These are phyloP conservation scores for Hippoglossus stenolepis DNA, from an alignment of 2,113 vertebrate genomes.

Conservation along the genomic window DNA sequence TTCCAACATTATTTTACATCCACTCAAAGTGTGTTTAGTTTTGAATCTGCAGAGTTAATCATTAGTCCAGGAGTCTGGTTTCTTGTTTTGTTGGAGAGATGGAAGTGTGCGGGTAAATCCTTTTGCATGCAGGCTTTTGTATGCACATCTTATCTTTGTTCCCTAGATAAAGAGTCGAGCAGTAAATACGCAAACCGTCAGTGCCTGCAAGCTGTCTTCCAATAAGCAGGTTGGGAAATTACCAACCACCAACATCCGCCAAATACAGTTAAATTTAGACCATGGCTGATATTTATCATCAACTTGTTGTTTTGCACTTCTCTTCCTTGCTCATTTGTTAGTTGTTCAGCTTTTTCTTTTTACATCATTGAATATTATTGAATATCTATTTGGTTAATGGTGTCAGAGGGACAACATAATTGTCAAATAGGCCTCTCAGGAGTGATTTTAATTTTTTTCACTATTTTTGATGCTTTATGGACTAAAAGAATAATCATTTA, in stretches of 20 bases:
- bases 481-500: too few species aligned
- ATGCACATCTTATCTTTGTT: slow-evolving; percentile 68
- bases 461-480: too few species aligned
- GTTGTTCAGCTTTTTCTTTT: neutral
- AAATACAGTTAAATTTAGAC: slow-evolving; percentile 19
- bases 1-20: slow-evolving; percentile 56
- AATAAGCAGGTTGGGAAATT: slow-evolving; percentile 46
- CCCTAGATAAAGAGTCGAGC: slow-evolving; percentile 60
- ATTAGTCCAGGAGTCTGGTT: slow-evolving; percentile 46
- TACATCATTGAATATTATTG: too few species aligned
- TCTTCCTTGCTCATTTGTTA: neutral
- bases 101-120: slow-evolving; percentile 47
- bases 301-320: neutral
- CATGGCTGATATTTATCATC: slow-evolving; percentile 11
- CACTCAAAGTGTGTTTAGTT: slow-evolving; percentile 30
- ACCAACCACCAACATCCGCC: slow-evolving; percentile 23
- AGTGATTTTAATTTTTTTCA: too few species aligned
- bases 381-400: too few species aligned
- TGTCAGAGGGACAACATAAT: too few species aligned
- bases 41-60: slow-evolving; percentile 64
- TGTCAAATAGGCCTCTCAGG: too few species aligned
- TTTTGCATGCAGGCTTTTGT: slow-evolving; percentile 49
- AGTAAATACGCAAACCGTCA: slow-evolving; percentile 69
- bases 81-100: slow-evolving; percentile 52
- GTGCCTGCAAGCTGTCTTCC: slow-evolving; percentile 71